These are phyloP conservation scores for Drosophila takahashii DNA, from an alignment of 1,140 invertebrate species.

Conservation along the genomic window DNA sequence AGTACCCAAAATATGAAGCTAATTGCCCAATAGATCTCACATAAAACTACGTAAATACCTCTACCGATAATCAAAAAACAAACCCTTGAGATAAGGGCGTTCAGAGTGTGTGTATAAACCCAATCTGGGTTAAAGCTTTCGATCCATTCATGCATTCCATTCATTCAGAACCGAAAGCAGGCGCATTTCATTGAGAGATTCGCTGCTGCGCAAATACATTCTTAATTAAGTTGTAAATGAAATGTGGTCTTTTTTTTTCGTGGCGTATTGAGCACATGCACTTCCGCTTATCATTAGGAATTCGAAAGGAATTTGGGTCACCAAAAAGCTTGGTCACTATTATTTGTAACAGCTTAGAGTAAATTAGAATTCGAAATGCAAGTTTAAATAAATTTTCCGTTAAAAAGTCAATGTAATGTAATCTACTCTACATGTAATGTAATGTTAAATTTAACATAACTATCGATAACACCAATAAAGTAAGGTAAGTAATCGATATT, in stretches of 20 bases:
- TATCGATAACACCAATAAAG: too few species aligned
- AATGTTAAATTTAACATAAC: too few species aligned
- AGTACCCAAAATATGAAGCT: too few species aligned
- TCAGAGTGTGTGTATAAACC: slow-evolving; percentile 5
- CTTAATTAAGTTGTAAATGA: slow-evolving; percentile 75
- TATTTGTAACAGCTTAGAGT: too few species aligned
- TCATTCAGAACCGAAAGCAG: slow-evolving; percentile 48
- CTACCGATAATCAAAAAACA: not conserved
- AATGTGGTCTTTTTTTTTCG: slow-evolving; percentile 62
- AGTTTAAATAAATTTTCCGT: not conserved
- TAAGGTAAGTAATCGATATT: not conserved
- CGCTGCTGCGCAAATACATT: slow-evolving; percentile 74
- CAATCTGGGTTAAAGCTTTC: slow-evolving; percentile 34
- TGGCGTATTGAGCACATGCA: slow-evolving; percentile 64
- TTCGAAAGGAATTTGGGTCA: slow-evolving; percentile 70
- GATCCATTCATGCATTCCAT: slow-evolving; percentile 55
- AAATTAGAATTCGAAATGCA: too few species aligned
- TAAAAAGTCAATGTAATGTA: not conserved
- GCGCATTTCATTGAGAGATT: slow-evolving; percentile 34
- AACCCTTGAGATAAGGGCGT: not conserved
- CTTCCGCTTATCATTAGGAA: slow-evolving; percentile 67
- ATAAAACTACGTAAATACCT: not conserved
- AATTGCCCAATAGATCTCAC: not conserved
- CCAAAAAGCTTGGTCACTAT: too few species aligned
- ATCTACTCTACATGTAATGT: slow-evolving; percentile 1